A percentile compares a stretch with the other conserved stretches of the same genome.
These are phyloP conservation scores for Apamea sordens DNA, from an alignment of 2,888 invertebrate species.

Conservation along the genomic window DNA sequence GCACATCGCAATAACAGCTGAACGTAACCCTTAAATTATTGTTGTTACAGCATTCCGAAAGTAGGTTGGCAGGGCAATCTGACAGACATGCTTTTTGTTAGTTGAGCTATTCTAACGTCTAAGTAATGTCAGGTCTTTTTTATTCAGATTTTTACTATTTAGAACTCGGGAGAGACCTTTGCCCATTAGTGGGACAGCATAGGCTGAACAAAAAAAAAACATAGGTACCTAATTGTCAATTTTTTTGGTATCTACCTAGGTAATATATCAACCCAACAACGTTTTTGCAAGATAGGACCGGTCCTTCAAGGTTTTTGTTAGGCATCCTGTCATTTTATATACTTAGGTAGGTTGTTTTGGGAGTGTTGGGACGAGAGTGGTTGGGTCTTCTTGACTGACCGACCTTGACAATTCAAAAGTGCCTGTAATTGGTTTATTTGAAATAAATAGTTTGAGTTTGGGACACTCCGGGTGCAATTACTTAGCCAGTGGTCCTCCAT, in stretches of 20 bases:
- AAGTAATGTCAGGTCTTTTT: not conserved
- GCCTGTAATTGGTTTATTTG: too few relatives aligned
- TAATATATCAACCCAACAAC: not conserved
- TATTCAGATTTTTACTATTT: not conserved
- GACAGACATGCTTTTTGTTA: not conserved
- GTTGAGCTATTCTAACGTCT: not conserved
- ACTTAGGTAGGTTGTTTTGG: too few relatives aligned
- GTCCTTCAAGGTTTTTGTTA: not conserved
- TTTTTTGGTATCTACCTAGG: not conserved
- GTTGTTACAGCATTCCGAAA: conserved; percentile 35
- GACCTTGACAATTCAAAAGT: too few relatives aligned
- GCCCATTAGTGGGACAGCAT: not conserved
- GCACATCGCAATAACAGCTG: conserved; percentile 11
- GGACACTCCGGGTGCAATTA: not conserved
- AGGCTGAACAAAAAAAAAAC: not conserved
- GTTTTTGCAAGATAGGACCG: not conserved
- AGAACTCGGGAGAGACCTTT: not conserved
- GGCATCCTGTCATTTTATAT: not conserved
- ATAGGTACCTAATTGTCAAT: too few relatives aligned
- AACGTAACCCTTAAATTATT: conserved; percentile 34
- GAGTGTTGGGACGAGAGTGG: not conserved
- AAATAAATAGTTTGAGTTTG: too few relatives aligned
- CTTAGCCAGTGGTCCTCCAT: not conserved
- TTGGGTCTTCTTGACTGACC: too few relatives aligned
- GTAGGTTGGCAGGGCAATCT: conserved; percentile 26